Conservation (phyloP, 2,113 vertebrate genomes). For the Entosphenus tridentatus region DNA sequence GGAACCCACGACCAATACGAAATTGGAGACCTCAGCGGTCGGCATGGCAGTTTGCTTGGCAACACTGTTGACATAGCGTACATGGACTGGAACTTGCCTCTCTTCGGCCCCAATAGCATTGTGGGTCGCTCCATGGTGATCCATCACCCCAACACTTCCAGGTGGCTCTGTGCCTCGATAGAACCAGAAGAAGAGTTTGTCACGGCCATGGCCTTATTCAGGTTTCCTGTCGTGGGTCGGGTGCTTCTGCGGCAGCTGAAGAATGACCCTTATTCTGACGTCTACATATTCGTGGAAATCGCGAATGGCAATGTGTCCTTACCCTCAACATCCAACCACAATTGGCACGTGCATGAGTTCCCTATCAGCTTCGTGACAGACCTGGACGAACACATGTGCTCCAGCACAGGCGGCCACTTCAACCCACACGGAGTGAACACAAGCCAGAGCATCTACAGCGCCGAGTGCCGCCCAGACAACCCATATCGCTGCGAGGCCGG, state of each 20-base stretch:
- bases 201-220: slow-evolving; percentile 22
- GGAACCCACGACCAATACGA: slow-evolving; percentile 32
- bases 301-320: slow-evolving; percentile 17
- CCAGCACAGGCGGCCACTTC: slow-evolving; percentile 26
- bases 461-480: slow-evolving; percentile 17
- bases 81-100: slow-evolving; percentile 30
- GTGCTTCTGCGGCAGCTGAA: slow-evolving; percentile 26
- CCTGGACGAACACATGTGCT: slow-evolving; percentile 17
- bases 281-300: slow-evolving; percentile 30
- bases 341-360: slow-evolving; percentile 31
- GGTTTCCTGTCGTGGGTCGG: slow-evolving; percentile 23
- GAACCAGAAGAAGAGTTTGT: slow-evolving; percentile 21
- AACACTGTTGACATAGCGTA: slow-evolving; percentile 11
- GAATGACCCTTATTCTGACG: slow-evolving; percentile 27
- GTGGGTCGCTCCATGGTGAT: slow-evolving; percentile 36
- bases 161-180: slow-evolving; percentile 26
- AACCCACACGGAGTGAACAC: slow-evolving; percentile 24
- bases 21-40: slow-evolving; percentile 30
- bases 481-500: slow-evolving; percentile 32
- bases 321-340: slow-evolving; percentile 20
- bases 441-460: slow-evolving; percentile 16
- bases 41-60: slow-evolving; percentile 20
- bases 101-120: slow-evolving; percentile 36
- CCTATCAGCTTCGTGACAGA: slow-evolving; percentile 33
- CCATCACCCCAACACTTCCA: slow-evolving; percentile 14